These are phyloP conservation scores for Oscarella lobularis DNA, from an alignment of 37 sponge, comb jelly and placozoan genomes.

Conservation along the genomic window DNA sequence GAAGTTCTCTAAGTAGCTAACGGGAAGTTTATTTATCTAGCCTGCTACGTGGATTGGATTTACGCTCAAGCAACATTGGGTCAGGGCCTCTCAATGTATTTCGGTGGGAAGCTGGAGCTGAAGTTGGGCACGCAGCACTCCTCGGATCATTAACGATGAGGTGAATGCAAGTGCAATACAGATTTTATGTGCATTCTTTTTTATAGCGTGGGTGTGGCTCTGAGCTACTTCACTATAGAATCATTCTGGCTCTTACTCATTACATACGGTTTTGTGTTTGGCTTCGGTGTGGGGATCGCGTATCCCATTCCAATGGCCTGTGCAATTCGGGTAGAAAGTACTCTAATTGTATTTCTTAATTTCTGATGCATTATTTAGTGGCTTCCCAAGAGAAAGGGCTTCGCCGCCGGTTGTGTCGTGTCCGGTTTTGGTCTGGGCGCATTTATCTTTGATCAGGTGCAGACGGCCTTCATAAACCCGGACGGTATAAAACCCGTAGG, in stretches of 20 bases:
- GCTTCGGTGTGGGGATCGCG: conserved; percentile 61
- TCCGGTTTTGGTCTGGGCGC: conserved; percentile 78
- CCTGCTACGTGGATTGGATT: conserved; percentile 38
- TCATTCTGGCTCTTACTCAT: conserved; percentile 27
- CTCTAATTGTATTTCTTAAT: neutral
- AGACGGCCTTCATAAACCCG: conserved; percentile 67
- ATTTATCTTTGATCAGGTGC: conserved; percentile 46
- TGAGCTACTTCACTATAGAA: neutral
- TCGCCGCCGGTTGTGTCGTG: conserved; percentile 64
- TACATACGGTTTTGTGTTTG: conserved; percentile 81
- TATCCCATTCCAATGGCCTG: conserved; percentile 58
- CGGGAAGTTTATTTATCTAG: too few species aligned
- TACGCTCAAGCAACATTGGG: conserved; percentile 35
- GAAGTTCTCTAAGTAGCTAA: neutral
- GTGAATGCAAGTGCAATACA: too few species aligned
- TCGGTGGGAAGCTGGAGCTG: conserved; percentile 60
- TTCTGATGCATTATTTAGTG: conserved; percentile 27
- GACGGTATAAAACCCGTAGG: conserved; percentile 20
- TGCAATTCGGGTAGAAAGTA: conserved; percentile 27
- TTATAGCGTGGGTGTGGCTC: neutral
- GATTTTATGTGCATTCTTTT: too few species aligned
- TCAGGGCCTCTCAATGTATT: conserved; percentile 48
- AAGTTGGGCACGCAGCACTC: conserved; percentile 58
- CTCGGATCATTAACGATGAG: conserved; percentile 46
- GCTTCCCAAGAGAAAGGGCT: conserved; percentile 69